Base-by-base conservation (phyloP, 2,113 vertebrate genomes). In the Sebastes fasciatus region DNA sequence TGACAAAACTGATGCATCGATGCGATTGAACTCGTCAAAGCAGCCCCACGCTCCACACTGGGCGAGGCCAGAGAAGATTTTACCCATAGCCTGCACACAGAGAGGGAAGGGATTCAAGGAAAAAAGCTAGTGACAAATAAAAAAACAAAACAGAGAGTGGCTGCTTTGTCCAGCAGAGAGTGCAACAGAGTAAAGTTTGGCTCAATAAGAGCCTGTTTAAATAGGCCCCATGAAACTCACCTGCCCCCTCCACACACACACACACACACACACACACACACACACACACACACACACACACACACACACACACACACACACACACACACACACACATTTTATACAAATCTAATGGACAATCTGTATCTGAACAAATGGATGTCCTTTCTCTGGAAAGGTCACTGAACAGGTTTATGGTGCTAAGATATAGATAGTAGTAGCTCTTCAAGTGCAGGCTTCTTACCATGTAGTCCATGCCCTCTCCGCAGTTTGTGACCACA, bases 31-130 rank as follows among this genome's bases (percentile, higher is more conserved):
- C 89, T 99, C 98, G 70, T 99, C 98, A 57, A 99, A 99, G 91
- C 98, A 99, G 57, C 98, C 98, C 98, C 98, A 99, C 0, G 98
- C 97, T 23, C 98, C 98, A 49, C 98, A 99, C 90, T 99, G 98
- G 48, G 98, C 96, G 0, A 99, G 95, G 17, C 98, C 98, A 0
- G 97, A 99, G 52, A 99, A 95, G 80, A 99, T 98, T 92, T 99
- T 99, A 51, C 98, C 98, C 2, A 99, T 93, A 2, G 98, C 98
- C 98, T 99, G 63, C 6, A 40, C 54, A 16, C 42, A 88, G 21
- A 61, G 16, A 45, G 17, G 21, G 23, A 69, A 74, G 1, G 12
- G 11, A 8, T 51, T 55, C 2, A 46, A 70, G 0, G 17, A n/a
- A 64, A 79, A 61, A 49, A 26, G 5, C 34, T 64, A 4, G 13